Evolutionary conservation across 2,888 invertebrate genomes (phyloP), one percentile per base, ranked within the genome.

Genomic region (Resseliella maxima): DNA sequence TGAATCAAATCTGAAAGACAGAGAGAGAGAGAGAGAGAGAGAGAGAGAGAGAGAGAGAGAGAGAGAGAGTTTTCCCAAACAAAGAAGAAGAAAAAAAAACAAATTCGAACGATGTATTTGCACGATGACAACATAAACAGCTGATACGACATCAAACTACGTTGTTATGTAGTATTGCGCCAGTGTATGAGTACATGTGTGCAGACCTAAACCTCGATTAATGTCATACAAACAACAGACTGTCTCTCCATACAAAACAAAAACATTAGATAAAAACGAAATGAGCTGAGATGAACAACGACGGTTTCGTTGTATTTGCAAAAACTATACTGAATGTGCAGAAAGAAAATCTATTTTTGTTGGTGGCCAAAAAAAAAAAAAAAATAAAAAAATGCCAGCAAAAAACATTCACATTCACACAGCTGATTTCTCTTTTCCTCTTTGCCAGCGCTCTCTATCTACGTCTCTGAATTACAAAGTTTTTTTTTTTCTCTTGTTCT

Each of bases 351-450:
- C 72, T 72, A 72, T 72, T 72, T 72, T 72, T 72, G 15, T 72
- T 59, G 18, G 59, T 59, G 15, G 10, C 5, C 24, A 59, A 59
- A 59, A 12, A 12, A 8, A 41, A 5, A 41, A 5, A 41, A 5
- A 12, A 41, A 41, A 41, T 41, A 41, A 41, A 50, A 18, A 6
- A 50, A n/a, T n/a, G n/a, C n/a, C 46, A 6, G 18, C 46, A 50
- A 2, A 41, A 41, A 8, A 12, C 46, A 50, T 50, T 50, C 72
- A 59, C 8, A 18, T 50, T 72, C 59, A 27, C 36, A 83, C 83
- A 83, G 83, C 83, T 83, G 83, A 83, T 83, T 83, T 83, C 38
- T 36, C 83, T 38, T 83, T 83, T 83, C 36, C 46, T 50, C 46
- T 50, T 50, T 50, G 18, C 46, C 18, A 6, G 8, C 8, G 8